These are phyloP conservation scores for Catostomus latipinnis DNA, from an alignment of 2,797 vertebrate genomes.

Conservation along the genomic window DNA sequence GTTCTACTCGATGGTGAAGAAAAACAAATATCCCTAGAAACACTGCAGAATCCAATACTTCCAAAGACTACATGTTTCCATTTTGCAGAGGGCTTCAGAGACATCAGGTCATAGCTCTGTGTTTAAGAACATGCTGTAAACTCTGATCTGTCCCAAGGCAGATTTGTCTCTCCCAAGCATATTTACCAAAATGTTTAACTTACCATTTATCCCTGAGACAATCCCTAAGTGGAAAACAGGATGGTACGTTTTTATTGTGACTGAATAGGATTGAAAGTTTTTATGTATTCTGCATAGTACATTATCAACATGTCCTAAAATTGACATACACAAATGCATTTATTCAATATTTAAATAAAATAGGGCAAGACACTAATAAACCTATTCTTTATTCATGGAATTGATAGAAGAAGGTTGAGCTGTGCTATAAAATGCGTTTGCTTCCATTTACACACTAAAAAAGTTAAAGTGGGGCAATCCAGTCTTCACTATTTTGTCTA, in stretches of 20 bases:
- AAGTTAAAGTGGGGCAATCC: conserved; percentile 72
- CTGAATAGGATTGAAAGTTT: conserved; percentile 24
- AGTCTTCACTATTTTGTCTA: conserved; percentile 57
- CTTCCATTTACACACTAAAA: conserved; percentile 65
- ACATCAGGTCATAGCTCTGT: background rate
- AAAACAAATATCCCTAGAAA: background rate
- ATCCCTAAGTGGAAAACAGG: conserved; percentile 32
- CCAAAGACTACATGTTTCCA: background rate
- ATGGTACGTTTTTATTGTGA: conserved; percentile 2
- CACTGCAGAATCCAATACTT: background rate
- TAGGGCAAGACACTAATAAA: background rate
- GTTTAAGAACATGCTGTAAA: conserved; percentile 8
- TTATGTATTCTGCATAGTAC: conserved; percentile 22
- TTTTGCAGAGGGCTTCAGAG: conserved; percentile 12
- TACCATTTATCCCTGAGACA: background rate
- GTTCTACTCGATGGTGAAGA: no score
- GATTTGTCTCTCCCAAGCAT: background rate
- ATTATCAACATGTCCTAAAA: conserved; percentile 18
- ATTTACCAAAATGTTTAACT: background rate
- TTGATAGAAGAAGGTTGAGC: background rate
- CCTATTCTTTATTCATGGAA: background rate
- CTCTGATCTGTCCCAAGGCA: background rate
- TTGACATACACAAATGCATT: background rate
- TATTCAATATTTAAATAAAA: background rate
- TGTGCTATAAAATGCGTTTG: conserved; percentile 62